Evolutionary conservation across 1,140 invertebrate species (phyloP).

Genomic region (Psix sp.): DNA sequence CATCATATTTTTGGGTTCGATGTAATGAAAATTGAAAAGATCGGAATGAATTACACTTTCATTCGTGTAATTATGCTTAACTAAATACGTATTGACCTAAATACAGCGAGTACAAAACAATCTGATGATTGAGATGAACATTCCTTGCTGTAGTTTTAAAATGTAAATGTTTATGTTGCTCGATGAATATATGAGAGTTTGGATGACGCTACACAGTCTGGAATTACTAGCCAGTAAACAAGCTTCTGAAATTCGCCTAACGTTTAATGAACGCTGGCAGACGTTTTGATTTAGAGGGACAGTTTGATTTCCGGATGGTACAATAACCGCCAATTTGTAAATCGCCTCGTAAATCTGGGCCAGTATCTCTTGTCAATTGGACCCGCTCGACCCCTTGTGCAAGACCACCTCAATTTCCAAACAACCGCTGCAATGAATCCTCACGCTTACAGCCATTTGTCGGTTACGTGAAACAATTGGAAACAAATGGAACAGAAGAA

Average conservation of each 20-base stretch:
- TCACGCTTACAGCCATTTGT: constrained; percentile 65
- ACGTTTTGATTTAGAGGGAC: constrained; percentile 75
- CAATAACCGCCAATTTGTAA: constrained; percentile 78
- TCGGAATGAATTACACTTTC: too few relatives aligned
- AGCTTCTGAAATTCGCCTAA: constrained; percentile 68
- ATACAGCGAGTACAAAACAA: not conserved
- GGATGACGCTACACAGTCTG: constrained; percentile 51
- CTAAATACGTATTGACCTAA: too few relatives aligned
- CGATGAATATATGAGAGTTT: constrained; percentile 48
- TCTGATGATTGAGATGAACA: constrained; percentile 2
- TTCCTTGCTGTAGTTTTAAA: constrained; percentile 10
- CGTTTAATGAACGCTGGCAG: constrained; percentile 74
- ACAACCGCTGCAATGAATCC: constrained; percentile 59
- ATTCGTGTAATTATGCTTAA: too few relatives aligned
- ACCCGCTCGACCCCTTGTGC: constrained; percentile 49
- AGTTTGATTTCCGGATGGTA: constrained; percentile 75
- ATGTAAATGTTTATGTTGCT: constrained; percentile 42
- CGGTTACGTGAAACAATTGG: constrained; percentile 73
- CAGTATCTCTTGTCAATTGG: constrained; percentile 57
- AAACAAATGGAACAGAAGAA: constrained; percentile 61
- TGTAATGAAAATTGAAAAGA: too few relatives aligned
- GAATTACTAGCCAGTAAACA: constrained; percentile 48
- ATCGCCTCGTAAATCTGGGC: constrained; percentile 75
- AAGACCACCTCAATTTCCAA: constrained; percentile 56
- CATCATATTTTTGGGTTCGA: too few relatives aligned